phyloP scores from a whole-genome alignment of 2,888 invertebrate species.

The Bibio marci region DNA sequence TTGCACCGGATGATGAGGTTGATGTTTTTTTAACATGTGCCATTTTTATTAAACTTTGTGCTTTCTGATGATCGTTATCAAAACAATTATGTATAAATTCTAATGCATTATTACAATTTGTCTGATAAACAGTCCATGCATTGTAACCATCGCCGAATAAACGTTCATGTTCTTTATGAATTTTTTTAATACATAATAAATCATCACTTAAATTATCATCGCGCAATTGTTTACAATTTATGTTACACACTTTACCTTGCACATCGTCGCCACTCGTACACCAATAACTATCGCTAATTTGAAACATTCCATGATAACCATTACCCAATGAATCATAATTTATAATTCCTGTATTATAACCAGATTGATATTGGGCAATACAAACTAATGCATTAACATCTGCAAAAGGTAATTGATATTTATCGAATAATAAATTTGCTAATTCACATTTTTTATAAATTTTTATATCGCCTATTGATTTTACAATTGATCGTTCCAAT shows the following conservation, averaged over 20 bases:
- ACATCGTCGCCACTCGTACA: constrained; percentile 29
- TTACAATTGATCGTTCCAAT: background rate
- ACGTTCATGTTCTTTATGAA: constrained; percentile 44
- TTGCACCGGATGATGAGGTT: background rate
- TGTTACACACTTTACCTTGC: constrained; percentile 36
- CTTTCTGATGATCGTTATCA: too few species aligned
- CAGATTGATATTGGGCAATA: constrained; percentile 53
- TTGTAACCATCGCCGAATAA: constrained; percentile 51
- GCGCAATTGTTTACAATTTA: constrained; percentile 39
- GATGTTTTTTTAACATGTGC: constrained; percentile 1
- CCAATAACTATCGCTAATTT: constrained; percentile 56
- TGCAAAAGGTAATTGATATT: constrained; percentile 25
- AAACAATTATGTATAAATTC: too few species aligned
- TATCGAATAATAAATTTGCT: constrained; percentile 34
- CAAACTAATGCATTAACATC: constrained; percentile 41
- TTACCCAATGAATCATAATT: constrained; percentile 34
- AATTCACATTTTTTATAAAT: constrained; percentile 44
- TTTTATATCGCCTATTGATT: constrained; percentile 14
- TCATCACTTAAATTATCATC: constrained; percentile 54
- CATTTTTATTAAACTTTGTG: constrained; percentile 29
- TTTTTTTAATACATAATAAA: constrained; percentile 42
- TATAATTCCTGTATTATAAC: constrained; percentile 46
- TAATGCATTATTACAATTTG: constrained; percentile 20
- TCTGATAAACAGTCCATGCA: constrained; percentile 23
- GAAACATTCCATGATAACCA: constrained; percentile 53